Base-by-base conservation (phyloP, 2,888 invertebrate genomes). In the Listrodromus nycthemerus region DNA sequence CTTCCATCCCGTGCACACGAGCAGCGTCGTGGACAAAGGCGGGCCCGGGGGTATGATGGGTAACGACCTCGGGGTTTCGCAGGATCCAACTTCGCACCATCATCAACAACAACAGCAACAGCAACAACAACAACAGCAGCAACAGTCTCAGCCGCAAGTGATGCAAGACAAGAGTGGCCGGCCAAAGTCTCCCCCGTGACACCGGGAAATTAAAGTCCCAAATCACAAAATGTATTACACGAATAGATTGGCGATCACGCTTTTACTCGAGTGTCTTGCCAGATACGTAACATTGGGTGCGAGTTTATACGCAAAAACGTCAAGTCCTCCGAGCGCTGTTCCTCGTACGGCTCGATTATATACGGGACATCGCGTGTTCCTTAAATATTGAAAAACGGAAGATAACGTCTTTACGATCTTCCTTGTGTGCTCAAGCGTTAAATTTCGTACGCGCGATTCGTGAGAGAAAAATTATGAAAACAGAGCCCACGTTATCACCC, bases 1-100 rank as follows among this genome's bases (percentile, higher is more conserved):
- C 92, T 95, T 95, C 91, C 95, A 94, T 91, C 94, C 95, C 83
- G 95, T 95, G 86, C 95, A 95, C 91, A 93, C 94, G 91, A 94
- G 93, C 91, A 94, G 94, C 88, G 94, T 94, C 83, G 92, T 94
- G 89, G 95, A 95, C 87, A 93, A 94, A 83, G 92, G 91, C 90
- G 93, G 92, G 82, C 90, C 90, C 80, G 91, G 91, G 55, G 90
- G 89, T 77, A 80, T 93, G 87, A 92, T 93, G 90, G 88, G 91
- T 13, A 87, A 87, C 71, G 92, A 93, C 8, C 86, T 93, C 21
- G 92, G 91, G 19, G 93, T 93, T 37, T 89, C 88, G 27, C 83
- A 89, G 63, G 93, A 92, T 86, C 92, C 89, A 1, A 86, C 90
- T 61, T 87, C 90, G 33, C 93, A 93, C 86, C 93, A 92, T 82